These are phyloP conservation scores for Calameuta pallipes DNA, from an alignment of 2,888 invertebrate genomes.

Conservation along the genomic window DNA sequence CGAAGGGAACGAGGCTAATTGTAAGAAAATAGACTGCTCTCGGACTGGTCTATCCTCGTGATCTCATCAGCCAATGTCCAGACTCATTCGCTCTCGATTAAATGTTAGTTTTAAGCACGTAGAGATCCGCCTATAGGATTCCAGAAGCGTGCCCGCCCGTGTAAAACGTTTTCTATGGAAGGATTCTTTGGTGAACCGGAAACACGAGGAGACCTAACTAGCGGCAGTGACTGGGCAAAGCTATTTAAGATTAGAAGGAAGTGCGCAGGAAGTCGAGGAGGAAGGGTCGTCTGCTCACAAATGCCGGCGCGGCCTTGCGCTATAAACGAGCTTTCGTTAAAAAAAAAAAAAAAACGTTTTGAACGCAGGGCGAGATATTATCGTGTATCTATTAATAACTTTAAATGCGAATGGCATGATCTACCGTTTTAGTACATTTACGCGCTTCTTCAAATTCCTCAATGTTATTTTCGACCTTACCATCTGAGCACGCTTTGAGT, in stretches of 20 bases:
- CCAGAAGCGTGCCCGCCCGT: neutral
- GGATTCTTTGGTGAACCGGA: constrained; percentile 2
- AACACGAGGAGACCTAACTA: constrained; percentile 9
- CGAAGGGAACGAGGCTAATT: neutral
- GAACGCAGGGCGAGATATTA: neutral
- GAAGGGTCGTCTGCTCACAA: constrained; percentile 31
- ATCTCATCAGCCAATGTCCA: neutral
- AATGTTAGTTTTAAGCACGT: neutral
- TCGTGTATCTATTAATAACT: neutral
- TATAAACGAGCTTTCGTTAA: constrained; percentile 38
- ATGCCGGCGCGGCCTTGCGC: constrained; percentile 42
- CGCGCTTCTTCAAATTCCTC: neutral
- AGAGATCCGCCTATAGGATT: neutral
- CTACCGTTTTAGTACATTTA: neutral
- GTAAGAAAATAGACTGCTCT: neutral
- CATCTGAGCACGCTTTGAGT: neutral
- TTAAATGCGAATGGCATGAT: neutral
- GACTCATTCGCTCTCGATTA: neutral
- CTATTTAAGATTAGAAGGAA: constrained; percentile 43
- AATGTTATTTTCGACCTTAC: neutral
- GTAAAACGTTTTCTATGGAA: neutral
- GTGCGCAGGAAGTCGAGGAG: constrained; percentile 38
- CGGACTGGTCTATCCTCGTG: neutral
- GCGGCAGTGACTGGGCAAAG: constrained; percentile 25
- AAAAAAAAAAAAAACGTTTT: constrained; percentile 20